These are phyloP conservation scores for Platanista minor DNA, from an alignment of 2,113 vertebrate species.

Conservation along the genomic window DNA sequence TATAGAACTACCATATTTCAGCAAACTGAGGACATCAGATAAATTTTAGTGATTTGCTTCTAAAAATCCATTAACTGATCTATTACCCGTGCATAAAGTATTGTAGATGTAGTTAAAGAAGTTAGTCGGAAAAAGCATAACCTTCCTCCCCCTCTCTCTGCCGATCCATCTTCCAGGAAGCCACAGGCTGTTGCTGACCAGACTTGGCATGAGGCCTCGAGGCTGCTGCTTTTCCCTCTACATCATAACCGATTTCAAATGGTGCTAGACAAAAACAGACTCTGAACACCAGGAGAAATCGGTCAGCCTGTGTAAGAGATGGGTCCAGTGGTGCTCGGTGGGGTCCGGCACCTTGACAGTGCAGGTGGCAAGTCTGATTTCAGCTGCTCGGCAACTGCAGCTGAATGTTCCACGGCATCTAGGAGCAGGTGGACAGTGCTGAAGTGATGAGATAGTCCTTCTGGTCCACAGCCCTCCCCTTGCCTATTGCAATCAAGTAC, in stretches of 20 bases:
- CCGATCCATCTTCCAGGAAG: neutral
- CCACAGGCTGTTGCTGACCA: neutral
- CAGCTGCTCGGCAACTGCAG: neutral
- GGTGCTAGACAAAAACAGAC: conserved; percentile 98
- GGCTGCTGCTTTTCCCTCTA: conserved; percentile 91
- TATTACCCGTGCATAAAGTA: neutral
- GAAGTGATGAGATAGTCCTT: neutral
- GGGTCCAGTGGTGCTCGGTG: neutral
- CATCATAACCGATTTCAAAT: conserved; percentile 99
- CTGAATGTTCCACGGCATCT: no score
- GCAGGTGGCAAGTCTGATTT: neutral
- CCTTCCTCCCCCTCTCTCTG: neutral
- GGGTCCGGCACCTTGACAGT: neutral
- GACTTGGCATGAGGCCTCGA: conserved; percentile 48
- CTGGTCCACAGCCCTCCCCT: neutral
- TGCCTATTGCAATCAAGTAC: neutral
- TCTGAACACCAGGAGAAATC: conserved; percentile 99
- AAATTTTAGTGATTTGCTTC: neutral
- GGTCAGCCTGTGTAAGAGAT: conserved; percentile 98
- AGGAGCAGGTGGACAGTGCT: neutral
- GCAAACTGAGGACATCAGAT: neutral
- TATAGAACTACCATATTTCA: neutral
- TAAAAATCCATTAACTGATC: neutral
- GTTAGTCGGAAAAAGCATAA: neutral
- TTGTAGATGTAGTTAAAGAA: neutral